These are phyloP conservation scores for Ranitomeya variabilis DNA, from an alignment of 2,113 vertebrate genomes.

Conservation along the genomic window DNA sequence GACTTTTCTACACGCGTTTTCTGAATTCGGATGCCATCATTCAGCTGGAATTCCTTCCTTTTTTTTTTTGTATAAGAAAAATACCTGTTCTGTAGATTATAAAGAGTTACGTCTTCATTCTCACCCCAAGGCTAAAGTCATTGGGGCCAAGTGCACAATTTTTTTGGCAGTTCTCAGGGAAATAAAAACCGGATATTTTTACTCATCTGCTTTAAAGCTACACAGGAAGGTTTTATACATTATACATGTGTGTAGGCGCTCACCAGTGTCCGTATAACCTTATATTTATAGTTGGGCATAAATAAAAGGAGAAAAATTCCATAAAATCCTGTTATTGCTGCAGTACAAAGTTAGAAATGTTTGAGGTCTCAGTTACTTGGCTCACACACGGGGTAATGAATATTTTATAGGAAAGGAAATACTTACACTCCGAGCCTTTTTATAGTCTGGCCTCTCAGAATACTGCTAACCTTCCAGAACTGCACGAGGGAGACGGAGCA, in stretches of 20 bases:
- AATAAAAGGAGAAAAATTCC: conserved; percentile 73
- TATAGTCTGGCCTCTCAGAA: conserved; percentile 80
- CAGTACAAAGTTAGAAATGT: conserved; percentile 85
- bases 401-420: conserved; percentile 98
- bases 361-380: conserved; percentile 91
- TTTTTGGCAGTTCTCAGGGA: conserved; percentile 9
- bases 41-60: not conserved
- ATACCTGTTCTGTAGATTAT: not conserved
- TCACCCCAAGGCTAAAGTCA: not conserved
- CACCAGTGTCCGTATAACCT: conserved; percentile 50
- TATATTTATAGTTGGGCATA: conserved; percentile 61
- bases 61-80: too few relatives aligned
- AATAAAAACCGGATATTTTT: conserved; percentile 39
- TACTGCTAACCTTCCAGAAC: conserved; percentile 76
- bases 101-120: not conserved
- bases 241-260: conserved; percentile 33
- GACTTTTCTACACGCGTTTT: not conserved
- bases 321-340: conserved; percentile 77
- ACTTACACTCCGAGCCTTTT: conserved; percentile 92
- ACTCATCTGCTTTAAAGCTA: conserved; percentile 25
- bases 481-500: conserved; percentile 22
- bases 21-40: not conserved
- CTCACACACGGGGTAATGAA: conserved; percentile 82
- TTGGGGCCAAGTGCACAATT: conserved; percentile 7
- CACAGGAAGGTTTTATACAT: conserved; percentile 46